phyloP scores from a whole-genome alignment of 2,888 invertebrate species.

The Heliconius cydno region DNA sequence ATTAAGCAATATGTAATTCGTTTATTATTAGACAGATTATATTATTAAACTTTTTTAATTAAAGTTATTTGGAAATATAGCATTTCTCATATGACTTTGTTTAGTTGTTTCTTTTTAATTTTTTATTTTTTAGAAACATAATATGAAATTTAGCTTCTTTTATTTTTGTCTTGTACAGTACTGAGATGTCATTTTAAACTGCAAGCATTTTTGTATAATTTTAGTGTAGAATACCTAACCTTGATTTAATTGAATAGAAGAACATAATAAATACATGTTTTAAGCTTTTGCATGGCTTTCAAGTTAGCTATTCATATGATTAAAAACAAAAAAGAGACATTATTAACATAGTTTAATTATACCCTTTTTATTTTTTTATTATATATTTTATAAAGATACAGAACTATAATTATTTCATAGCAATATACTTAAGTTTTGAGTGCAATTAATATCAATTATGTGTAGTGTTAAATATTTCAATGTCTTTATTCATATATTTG shows the following conservation, averaged over 20 bases:
- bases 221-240: no score
- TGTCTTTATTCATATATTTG: neutral
- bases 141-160: no score
- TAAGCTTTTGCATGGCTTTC: no score
- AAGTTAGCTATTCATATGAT: no score
- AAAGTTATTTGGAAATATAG: no score
- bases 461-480: conserved; percentile 17
- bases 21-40: neutral
- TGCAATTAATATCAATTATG: neutral
- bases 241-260: no score
- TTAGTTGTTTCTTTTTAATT: neutral
- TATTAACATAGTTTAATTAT: neutral
- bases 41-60: neutral
- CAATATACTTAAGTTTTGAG: conserved; percentile 16
- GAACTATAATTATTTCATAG: neutral
- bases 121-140: neutral
- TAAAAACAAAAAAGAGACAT: no score
- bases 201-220: no score
- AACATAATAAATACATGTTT: no score
- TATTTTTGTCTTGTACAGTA: no score
- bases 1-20: conserved; percentile 3
- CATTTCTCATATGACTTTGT: neutral
- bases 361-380: neutral
- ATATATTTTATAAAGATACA: neutral
- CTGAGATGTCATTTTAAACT: no score